phyloP scores from a whole-genome alignment of 2,797 vertebrate genomes.

The Poecilia velifera region DNA sequence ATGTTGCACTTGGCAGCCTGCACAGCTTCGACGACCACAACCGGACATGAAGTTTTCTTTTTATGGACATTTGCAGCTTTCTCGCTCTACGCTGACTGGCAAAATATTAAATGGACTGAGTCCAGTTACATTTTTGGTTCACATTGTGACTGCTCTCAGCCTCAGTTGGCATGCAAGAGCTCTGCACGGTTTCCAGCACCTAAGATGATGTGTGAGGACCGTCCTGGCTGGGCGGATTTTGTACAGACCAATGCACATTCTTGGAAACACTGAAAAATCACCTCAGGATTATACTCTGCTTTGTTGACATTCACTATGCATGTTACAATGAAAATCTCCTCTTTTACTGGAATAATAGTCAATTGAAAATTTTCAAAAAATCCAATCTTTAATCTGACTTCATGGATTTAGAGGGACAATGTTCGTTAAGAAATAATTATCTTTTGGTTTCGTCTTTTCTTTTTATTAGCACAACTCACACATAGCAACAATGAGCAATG shows the following conservation, averaged over 20 bases:
- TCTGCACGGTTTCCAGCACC: conserved; percentile 29
- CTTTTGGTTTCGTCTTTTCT: background rate
- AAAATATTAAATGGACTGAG: background rate
- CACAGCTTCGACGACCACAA: conserved; percentile 3
- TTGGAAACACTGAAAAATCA: conserved; percentile 2
- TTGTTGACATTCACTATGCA: background rate
- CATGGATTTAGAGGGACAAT: background rate
- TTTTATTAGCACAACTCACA: background rate
- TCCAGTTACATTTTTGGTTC: conserved; percentile 14
- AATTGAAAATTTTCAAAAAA: background rate
- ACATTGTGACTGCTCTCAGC: conserved; percentile 14
- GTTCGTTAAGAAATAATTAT: background rate
- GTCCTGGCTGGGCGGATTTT: conserved; percentile 4
- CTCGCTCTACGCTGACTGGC: background rate
- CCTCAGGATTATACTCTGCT: background rate
- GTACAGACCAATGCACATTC: background rate
- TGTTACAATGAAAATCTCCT: background rate
- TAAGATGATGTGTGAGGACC: conserved; percentile 24
- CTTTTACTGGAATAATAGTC: background rate
- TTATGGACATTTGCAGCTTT: background rate
- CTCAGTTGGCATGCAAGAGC: conserved; percentile 24
- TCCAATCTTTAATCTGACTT: background rate
- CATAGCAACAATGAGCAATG: background rate
- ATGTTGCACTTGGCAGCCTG: conserved; percentile 18
- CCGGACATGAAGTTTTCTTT: conserved; percentile 12